Evolutionary conservation across 2,888 invertebrate species (phyloP).

Genomic region (Prostheceraeus crozeri): DNA sequence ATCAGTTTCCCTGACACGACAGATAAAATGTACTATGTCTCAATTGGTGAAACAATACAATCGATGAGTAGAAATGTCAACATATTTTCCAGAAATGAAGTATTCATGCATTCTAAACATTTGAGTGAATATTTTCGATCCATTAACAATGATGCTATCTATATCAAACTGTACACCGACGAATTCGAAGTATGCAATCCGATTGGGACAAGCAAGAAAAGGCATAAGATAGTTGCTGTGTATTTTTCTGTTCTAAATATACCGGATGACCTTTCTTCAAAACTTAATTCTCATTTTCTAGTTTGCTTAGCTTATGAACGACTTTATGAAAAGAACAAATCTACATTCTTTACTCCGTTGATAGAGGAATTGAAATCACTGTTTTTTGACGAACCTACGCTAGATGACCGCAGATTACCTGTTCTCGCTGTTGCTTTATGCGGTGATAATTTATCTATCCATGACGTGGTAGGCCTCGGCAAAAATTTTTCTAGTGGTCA

Average conservation of each 20-base stretch:
- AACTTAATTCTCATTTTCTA: neutral
- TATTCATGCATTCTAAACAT: too few species aligned
- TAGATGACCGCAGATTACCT: neutral
- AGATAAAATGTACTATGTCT: neutral
- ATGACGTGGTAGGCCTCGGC: neutral
- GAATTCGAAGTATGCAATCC: slow-evolving; percentile 19
- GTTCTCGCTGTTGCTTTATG: slow-evolving; percentile 18
- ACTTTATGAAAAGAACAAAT: neutral
- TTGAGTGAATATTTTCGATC: too few species aligned
- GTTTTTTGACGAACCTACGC: neutral
- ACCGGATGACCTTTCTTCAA: slow-evolving; percentile 19
- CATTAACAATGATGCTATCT: slow-evolving; percentile 4
- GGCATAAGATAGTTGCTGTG: slow-evolving; percentile 1
- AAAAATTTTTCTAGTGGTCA: neutral
- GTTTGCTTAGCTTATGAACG: neutral
- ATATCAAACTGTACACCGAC: slow-evolving; percentile 1
- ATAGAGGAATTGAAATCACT: slow-evolving; percentile 9
- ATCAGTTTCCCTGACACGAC: neutral
- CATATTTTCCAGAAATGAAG: too few species aligned
- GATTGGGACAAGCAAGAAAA: neutral
- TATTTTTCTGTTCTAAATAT: slow-evolving; percentile 7
- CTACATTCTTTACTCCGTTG: neutral
- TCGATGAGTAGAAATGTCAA: too few species aligned
- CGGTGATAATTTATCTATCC: slow-evolving; percentile 11
- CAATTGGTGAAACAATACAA: too few species aligned